These are phyloP conservation scores for Virgularia gustaviana DNA, from an alignment of 92 coral and sea anemone genomes.

Conservation along the genomic window DNA sequence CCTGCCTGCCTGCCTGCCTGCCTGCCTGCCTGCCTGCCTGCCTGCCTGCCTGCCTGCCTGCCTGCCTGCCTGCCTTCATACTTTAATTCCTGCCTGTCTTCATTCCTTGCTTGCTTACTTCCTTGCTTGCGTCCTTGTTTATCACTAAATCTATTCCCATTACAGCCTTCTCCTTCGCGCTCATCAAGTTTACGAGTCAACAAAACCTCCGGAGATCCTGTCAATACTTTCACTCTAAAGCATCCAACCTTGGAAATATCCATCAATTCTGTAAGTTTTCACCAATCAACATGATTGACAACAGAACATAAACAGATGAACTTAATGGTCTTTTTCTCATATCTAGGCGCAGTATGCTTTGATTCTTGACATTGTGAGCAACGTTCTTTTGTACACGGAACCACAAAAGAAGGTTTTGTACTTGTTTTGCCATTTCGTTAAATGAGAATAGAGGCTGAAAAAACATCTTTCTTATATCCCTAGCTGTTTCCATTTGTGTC, in stretches of 20 bases:
- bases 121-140: no score
- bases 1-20: no score
- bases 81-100: not conserved
- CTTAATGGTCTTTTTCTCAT: not conserved
- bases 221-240: slow-evolving; percentile 84
- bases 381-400: slow-evolving; percentile 91
- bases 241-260: slow-evolving; percentile 93
- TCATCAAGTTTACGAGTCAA: slow-evolving; percentile 65
- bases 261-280: slow-evolving; percentile 76
- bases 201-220: slow-evolving; percentile 54
- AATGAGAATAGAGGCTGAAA: no score
- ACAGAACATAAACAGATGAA: not conserved
- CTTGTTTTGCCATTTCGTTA: no score
- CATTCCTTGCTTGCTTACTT: no score
- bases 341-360: slow-evolving; percentile 86
- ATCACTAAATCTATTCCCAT: no score
- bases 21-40: no score
- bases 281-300: not conserved
- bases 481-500: not conserved
- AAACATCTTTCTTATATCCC: no score
- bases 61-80: no score
- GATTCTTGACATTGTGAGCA: slow-evolving; percentile 86
- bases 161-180: slow-evolving; percentile 81
- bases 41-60: no score
- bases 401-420: slow-evolving; percentile 99